These are phyloP conservation scores for Microctenopoma stevenorrisi DNA, from an alignment of 2,797 vertebrate genomes.

Conservation along the genomic window DNA sequence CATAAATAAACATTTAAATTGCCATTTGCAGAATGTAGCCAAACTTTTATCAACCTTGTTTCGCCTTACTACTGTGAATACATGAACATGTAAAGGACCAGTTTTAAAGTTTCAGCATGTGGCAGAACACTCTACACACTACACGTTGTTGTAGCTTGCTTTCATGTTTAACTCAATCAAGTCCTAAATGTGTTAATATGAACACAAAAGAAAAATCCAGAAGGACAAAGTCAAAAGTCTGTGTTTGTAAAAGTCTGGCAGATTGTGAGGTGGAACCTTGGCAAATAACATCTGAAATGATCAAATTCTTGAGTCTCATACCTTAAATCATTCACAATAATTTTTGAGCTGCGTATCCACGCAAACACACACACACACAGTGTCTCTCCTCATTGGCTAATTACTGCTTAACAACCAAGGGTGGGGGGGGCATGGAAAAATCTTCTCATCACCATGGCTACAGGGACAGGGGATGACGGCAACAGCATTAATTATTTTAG, in stretches of 20 bases:
- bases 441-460: constrained; percentile 81
- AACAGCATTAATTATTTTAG: constrained; percentile 82
- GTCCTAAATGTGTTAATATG: background rate
- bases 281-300: background rate
- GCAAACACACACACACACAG: constrained; percentile 12
- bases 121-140: background rate
- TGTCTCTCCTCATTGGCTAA: constrained; percentile 56
- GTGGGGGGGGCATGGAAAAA: constrained; percentile 51
- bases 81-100: background rate
- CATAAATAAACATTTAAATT: too few species aligned
- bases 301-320: background rate
- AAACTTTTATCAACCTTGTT: too few species aligned
- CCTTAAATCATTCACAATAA: constrained; percentile 41
- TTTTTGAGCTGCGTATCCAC: constrained; percentile 7
- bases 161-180: background rate
- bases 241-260: background rate
- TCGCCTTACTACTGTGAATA: background rate
- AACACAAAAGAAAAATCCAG: background rate
- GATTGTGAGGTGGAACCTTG: background rate
- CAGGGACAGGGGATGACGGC: constrained; percentile 74
- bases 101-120: background rate
- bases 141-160: too few species aligned
- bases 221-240: background rate
- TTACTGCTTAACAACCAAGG: constrained; percentile 57
- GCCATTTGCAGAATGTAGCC: background rate